Percentiles rank a stretch among this genome's conserved stretches.
These are phyloP conservation scores for Lycaena phlaeas DNA, from an alignment of 2,888 invertebrate species.

Conservation along the genomic window DNA sequence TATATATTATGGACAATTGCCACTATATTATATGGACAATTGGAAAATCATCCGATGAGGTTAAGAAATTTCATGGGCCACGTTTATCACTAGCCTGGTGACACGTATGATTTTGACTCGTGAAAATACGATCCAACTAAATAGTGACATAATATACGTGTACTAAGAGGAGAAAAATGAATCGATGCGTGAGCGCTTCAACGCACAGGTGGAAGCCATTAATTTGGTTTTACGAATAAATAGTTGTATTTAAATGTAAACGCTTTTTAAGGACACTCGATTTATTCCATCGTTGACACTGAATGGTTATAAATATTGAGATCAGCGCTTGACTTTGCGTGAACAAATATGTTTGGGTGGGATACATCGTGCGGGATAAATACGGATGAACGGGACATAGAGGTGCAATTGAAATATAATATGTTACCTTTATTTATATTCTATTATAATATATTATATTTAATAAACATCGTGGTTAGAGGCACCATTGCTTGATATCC, in stretches of 20 bases:
- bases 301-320: constrained; percentile 8
- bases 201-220: neutral
- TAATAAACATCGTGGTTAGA: too few species aligned
- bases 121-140: too few species aligned
- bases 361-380: constrained; percentile 26
- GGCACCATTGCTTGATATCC: too few species aligned
- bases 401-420: neutral
- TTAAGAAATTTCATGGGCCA: too few species aligned
- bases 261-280: neutral
- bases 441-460: neutral
- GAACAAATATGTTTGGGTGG: constrained; percentile 6
- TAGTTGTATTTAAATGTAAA: neutral
- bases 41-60: too few species aligned
- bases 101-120: too few species aligned
- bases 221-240: neutral
- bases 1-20: too few species aligned
- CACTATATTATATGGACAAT: too few species aligned
- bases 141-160: too few species aligned
- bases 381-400: constrained; percentile 19
- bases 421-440: neutral
- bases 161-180: too few species aligned
- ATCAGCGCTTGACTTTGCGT: constrained; percentile 1
- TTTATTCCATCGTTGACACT: neutral
- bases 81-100: too few species aligned
- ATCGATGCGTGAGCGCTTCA: too few species aligned